These are phyloP conservation scores for Pantherophis guttatus DNA, from an alignment of 2,113 vertebrate genomes.

Conservation along the genomic window DNA sequence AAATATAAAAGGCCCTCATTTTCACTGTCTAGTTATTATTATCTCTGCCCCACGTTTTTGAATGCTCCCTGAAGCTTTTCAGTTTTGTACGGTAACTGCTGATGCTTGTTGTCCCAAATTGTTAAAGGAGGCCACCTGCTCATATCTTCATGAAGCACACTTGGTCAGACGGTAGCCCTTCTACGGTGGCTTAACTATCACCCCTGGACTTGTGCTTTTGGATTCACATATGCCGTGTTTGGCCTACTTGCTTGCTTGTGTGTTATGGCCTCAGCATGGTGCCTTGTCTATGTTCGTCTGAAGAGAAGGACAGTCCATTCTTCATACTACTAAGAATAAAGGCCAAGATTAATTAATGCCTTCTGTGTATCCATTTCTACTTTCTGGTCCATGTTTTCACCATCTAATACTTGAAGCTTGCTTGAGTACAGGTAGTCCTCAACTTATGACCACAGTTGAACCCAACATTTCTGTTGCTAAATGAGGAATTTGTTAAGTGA, in stretches of 20 bases:
- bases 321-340: conserved; percentile 8
- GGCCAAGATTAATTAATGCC: neutral
- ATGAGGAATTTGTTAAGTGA: too few species aligned
- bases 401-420: neutral
- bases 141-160: neutral
- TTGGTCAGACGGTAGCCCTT: neutral
- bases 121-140: neutral
- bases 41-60: neutral
- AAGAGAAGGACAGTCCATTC: neutral
- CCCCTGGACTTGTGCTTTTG: neutral
- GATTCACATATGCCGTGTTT: neutral
- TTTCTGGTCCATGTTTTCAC: neutral
- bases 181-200: neutral
- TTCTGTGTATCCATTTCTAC: neutral
- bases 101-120: neutral
- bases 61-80: neutral
- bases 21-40: neutral
- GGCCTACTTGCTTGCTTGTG: neutral
- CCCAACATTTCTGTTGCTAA: too few species aligned
- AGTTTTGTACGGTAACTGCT: neutral
- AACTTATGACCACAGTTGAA: too few species aligned
- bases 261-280: neutral
- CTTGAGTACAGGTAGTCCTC: neutral
- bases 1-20: neutral
- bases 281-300: neutral